A percentile compares a stretch with the other conserved stretches of the same genome.
These are phyloP conservation scores for Coptotermes formosanus DNA, from an alignment of 1,140 invertebrate genomes.

Conservation along the genomic window DNA sequence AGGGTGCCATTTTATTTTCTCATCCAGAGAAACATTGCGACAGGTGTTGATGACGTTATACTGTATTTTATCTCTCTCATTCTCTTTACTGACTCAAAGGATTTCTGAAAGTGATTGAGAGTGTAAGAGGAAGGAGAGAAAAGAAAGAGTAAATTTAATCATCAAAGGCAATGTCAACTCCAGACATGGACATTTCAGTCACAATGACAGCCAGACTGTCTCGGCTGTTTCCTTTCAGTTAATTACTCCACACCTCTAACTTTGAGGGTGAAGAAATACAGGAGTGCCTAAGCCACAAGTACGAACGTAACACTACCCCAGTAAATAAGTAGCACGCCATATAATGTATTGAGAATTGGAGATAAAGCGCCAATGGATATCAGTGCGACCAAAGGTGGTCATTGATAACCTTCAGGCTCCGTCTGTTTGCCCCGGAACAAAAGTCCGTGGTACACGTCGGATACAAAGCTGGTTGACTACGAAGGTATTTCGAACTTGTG, in stretches of 20 bases:
- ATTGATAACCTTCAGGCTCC: too few relatives aligned
- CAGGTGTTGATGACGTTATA: not conserved
- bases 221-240: not conserved
- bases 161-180: not conserved
- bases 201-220: not conserved
- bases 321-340: too few relatives aligned
- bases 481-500: too few relatives aligned
- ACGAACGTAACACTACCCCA: too few relatives aligned
- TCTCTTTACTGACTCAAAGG: not conserved
- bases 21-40: constrained; percentile 1
- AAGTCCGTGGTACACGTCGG: too few relatives aligned
- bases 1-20: not conserved
- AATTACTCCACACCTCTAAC: not conserved
- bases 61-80: constrained; percentile 7
- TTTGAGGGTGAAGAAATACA: not conserved
- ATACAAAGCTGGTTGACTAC: too few relatives aligned
- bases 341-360: too few relatives aligned
- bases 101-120: constrained; percentile 17
- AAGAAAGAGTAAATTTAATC: constrained; percentile 6
- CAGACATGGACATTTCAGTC: not conserved
- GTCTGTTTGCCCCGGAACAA: too few relatives aligned
- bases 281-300: too few relatives aligned
- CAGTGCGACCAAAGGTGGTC: too few relatives aligned
- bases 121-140: not conserved
- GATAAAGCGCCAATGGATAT: too few relatives aligned